These are phyloP conservation scores for Sclerurus mexicanus DNA, from an alignment of 2,113 vertebrate species.

Conservation along the genomic window DNA sequence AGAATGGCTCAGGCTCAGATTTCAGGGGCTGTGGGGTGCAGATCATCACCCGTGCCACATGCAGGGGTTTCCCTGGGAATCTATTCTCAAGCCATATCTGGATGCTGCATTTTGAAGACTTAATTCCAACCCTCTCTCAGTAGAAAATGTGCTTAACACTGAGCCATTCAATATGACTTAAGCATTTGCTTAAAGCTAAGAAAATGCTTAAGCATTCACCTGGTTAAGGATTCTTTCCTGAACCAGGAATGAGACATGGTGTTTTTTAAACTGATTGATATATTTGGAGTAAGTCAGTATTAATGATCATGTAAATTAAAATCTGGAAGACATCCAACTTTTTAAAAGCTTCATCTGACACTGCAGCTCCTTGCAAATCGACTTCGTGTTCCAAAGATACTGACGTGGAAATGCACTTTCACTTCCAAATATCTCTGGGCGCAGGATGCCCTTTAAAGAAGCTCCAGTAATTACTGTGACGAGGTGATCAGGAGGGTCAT, in stretches of 20 bases:
- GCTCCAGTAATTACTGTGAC: neutral
- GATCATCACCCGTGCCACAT: accelerated
- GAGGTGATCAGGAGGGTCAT: neutral
- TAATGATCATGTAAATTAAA: constrained; percentile 64
- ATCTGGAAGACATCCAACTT: constrained; percentile 50
- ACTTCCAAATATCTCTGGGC: neutral
- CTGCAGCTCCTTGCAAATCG: constrained; percentile 14
- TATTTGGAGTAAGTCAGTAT: constrained; percentile 59
- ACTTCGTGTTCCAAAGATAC: constrained; percentile 28
- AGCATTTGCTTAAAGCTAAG: neutral
- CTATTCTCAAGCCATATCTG: neutral
- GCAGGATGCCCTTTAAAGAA: neutral
- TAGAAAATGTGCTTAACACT: neutral
- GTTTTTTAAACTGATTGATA: constrained; percentile 59
- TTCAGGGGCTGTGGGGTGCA: neutral
- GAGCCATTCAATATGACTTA: neutral
- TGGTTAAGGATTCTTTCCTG: constrained; percentile 39
- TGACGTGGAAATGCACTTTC: neutral
- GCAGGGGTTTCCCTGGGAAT: neutral
- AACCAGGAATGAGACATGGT: neutral
- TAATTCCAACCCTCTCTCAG: neutral
- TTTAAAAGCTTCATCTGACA: constrained; percentile 57
- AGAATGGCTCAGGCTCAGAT: neutral
- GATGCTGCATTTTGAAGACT: neutral
- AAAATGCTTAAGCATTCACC: constrained; percentile 5